Evolutionary conservation across 2,888 invertebrate genomes (phyloP).

Genomic region (Stenichneumon culpator): DNA sequence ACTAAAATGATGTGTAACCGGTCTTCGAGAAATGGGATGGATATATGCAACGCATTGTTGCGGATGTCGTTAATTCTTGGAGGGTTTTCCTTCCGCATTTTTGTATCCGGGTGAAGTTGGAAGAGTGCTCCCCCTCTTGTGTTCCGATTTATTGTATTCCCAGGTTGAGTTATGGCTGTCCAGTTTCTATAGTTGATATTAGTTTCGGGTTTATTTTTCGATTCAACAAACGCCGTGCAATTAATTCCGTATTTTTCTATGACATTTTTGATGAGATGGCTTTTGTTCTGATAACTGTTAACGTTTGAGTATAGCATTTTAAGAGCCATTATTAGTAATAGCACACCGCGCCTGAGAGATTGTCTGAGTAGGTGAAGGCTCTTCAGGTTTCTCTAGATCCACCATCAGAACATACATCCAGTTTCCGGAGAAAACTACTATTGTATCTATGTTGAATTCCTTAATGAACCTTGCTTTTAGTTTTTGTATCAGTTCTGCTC

Average conservation of each 20-base stretch:
- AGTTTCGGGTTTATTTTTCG: slow-evolving; percentile 2
- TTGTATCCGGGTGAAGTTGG: slow-evolving; percentile 9
- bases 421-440: too few relatives aligned
- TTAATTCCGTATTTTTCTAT: slow-evolving; percentile 38
- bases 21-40: slow-evolving; percentile 11
- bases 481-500: slow-evolving; percentile 17
- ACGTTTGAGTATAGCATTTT: slow-evolving; percentile 31
- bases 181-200: slow-evolving; percentile 17
- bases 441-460: too few relatives aligned
- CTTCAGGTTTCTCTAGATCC: not conserved
- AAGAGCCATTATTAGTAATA: slow-evolving; percentile 4
- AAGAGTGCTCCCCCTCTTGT: slow-evolving; percentile 13
- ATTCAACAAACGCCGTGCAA: slow-evolving; percentile 35
- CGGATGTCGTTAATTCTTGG: slow-evolving; percentile 5
- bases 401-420: slow-evolving; percentile 2
- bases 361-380: slow-evolving; percentile 19
- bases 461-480: slow-evolving; percentile 2
- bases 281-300: slow-evolving; percentile 34
- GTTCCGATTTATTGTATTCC: slow-evolving; percentile 16
- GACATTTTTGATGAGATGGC: slow-evolving; percentile 12
- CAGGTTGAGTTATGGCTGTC: slow-evolving; percentile 6
- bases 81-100: slow-evolving; percentile 25
- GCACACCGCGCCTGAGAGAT: not conserved
- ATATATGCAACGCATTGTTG: slow-evolving; percentile 19
- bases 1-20: slow-evolving; percentile 1